Evolutionary conservation across 2,888 invertebrate species (phyloP), one percentile per base, ranked within the genome.

Genomic region (Parochlus steinenii): DNA sequence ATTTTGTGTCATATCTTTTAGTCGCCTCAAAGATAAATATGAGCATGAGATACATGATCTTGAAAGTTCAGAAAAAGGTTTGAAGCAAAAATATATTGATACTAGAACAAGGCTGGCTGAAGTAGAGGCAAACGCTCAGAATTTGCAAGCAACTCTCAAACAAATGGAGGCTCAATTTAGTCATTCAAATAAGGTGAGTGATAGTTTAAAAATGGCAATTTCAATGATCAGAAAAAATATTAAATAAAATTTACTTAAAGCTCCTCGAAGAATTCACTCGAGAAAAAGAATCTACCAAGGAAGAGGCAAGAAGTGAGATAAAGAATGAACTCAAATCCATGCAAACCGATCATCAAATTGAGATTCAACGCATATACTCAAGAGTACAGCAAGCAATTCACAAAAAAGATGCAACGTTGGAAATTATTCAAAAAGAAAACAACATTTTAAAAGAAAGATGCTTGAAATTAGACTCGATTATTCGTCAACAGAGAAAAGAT

Each of bases 301-400:
- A 65, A 35, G 60, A 67, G 39, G 66, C 74, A 16, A 69, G 73
- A 32, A 61, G 67, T 26, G 67, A 75, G 47, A 71, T 80, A 54
- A 62, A 66, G 38, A 54, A 52, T 16, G 75, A 74, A 48, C 64
- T 79, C 39, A 65, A 68, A n/a, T 51, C 57, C 6, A 51, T 80
- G 27, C 65, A 69, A 46, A 65, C 65, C 32, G 74, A 79, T 48
- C 62, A 76, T 48, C 79, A 83, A 44, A 70, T 71, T 46, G 76
- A 81, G 52, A 71, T 83, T 62, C 75, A 79, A 42, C 75, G 77
- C 53, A 66, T 85, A 1, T 80, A 82, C 49, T 75, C 78, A 49
- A 74, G 83, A 48, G 80, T 86, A 11, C 83, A 81, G 55, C 69
- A 80, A 39, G 77, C 83, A 1, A 71, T 86, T 14, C 73, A 76